Evolutionary conservation across 2,113 vertebrate genomes (phyloP).

Genomic region (Clupea harengus): DNA sequence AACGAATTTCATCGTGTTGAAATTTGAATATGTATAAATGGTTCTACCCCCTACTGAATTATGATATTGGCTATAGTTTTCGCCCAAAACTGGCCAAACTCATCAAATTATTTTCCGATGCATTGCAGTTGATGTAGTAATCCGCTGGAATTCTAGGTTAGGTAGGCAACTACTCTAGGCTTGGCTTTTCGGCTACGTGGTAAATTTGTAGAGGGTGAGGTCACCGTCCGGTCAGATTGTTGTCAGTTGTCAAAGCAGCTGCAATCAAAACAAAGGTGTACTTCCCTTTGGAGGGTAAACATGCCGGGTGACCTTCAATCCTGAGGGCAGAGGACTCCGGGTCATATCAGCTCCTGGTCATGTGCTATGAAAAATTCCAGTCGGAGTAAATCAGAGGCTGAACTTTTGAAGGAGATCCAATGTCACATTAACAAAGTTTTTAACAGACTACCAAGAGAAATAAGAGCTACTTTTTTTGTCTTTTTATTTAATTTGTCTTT

Average conservation of each 20-base stretch:
- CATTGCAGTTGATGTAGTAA: too few species aligned
- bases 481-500: too few species aligned
- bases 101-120: too few species aligned
- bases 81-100: too few species aligned
- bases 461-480: too few species aligned
- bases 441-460: too few species aligned
- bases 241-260: not conserved
- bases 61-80: too few species aligned
- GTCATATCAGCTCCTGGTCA: not conserved
- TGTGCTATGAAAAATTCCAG: not conserved
- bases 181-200: not conserved
- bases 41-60: too few species aligned
- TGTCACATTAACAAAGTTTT: too few species aligned
- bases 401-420: not conserved
- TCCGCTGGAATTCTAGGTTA: too few species aligned
- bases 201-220: not conserved
- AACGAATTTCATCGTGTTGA: too few species aligned
- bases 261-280: not conserved
- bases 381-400: not conserved
- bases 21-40: too few species aligned
- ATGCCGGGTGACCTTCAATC: not conserved
- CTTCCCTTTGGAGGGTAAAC: not conserved
- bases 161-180: not conserved
- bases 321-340: not conserved
- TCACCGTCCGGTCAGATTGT: not conserved